Base-by-base conservation (phyloP, 1,140 invertebrate genomes). In the Ceratosolen solmsi region DNA sequence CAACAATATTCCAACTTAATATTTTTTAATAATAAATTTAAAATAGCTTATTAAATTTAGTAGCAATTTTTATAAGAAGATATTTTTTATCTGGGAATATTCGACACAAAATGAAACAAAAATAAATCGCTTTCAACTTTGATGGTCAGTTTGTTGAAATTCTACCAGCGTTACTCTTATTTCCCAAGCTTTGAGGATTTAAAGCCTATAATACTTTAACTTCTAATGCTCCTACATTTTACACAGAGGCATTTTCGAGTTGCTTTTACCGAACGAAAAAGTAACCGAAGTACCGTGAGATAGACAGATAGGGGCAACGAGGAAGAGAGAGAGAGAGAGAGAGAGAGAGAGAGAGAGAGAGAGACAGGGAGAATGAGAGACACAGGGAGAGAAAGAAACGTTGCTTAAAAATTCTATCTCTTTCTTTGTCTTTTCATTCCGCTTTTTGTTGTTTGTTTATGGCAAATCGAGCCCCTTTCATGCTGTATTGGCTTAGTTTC, bases 121-220 rank as follows among this genome's bases (percentile, higher is more conserved):
- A 82, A 84, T 84, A 84, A 84, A 86, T 85, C 84, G 82, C 83
- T 82, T 71, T 79, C 56, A 84, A 85, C 83, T 84, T 83, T 85
- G 72, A 76, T 17, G 79, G 79, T 76, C 72, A 81, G 72, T 81
- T 81, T 68, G 72, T 81, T 75, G 72, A 70, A 76, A 81, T 81
- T 75, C 72, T n/a, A n/a, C 17, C 1, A 36, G 30, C 70, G 79
- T 80, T 80, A 74, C 71, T 74, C 54, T 80, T 74, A 80, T 80
- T 38, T 72, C 56, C 22, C 30, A 33, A 70, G 72, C 79, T 80
- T 80, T 46, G 79, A 70, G 60, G 60, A 81, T 76, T 81, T 76
- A 81, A 75, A 76, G 72, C 73, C 72, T 74, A 81, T 81, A 81
- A 75, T 81, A 81, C 79, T 81, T 76, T 75, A 75, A 75, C 72